Conservation (phyloP, 2,113 vertebrate genomes). For the Burhinus bistriatus region DNA sequence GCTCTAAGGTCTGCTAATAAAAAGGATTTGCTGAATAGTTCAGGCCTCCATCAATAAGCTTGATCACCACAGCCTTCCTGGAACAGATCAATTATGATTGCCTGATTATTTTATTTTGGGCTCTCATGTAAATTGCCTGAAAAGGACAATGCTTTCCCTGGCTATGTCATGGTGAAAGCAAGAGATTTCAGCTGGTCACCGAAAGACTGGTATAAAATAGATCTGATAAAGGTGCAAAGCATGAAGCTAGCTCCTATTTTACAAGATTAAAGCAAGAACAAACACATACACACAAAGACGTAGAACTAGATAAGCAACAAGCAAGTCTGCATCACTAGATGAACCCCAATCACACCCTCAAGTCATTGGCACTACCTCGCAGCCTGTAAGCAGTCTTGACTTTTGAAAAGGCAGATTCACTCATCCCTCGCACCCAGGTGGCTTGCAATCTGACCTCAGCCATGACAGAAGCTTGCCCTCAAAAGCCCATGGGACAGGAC, state of each 20-base stretch:
- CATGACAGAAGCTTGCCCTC: background rate
- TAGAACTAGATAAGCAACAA: background rate
- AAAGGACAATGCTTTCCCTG: background rate
- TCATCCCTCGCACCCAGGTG: background rate
- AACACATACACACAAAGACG: fast-evolving
- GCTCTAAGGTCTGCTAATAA: background rate
- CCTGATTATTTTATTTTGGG: background rate
- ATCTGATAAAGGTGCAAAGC: background rate
- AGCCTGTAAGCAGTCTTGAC: background rate
- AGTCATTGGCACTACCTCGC: background rate
- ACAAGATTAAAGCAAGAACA: background rate
- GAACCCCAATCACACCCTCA: background rate
- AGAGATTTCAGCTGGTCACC: background rate
- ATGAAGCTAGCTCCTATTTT: background rate
- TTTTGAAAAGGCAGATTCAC: background rate
- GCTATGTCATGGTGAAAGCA: background rate
- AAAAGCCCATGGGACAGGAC: background rate
- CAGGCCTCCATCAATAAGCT: background rate
- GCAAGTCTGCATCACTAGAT: background rate
- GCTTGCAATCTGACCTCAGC: background rate
- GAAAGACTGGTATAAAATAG: background rate
- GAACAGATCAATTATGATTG: background rate
- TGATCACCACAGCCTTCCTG: background rate
- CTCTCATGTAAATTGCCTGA: background rate
- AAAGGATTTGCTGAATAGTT: background rate